These are phyloP conservation scores for Proales similis DNA, from an alignment of 1,140 invertebrate species.

Conservation along the genomic window DNA sequence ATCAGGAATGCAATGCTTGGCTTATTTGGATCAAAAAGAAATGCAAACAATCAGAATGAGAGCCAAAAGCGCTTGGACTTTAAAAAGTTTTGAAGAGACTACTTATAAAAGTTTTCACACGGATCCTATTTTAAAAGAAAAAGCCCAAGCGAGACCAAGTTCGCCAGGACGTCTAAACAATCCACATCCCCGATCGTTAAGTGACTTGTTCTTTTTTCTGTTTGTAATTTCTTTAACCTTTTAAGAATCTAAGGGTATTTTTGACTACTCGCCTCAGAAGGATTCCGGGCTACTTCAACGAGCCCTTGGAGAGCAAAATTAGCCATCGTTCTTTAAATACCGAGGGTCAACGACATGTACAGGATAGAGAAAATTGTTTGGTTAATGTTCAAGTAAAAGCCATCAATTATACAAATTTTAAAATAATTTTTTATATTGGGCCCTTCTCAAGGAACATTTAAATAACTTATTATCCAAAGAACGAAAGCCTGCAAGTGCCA, in stretches of 20 bases:
- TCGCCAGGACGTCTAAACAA: conserved; percentile 18
- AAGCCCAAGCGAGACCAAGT: conserved; percentile 1
- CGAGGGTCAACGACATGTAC: no score
- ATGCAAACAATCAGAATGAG: conserved; percentile 16
- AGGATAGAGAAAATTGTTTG: neutral
- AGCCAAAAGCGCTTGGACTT: conserved; percentile 23
- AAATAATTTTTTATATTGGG: conserved; percentile 1
- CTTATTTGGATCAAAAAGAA: conserved; percentile 9
- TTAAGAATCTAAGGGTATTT: conserved; percentile 1
- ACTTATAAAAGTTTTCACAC: conserved; percentile 23
- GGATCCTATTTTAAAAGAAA: conserved; percentile 28
- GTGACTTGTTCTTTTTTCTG: neutral
- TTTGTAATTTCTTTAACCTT: neutral
- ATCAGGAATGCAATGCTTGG: neutral
- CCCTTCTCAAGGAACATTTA: conserved; percentile 10
- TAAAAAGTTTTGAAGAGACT: conserved; percentile 13
- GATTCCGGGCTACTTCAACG: conserved; percentile 32
- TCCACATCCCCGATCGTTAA: conserved; percentile 23
- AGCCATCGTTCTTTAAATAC: neutral
- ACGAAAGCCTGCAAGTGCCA: no score
- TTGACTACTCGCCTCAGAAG: conserved; percentile 13
- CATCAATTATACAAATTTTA: conserved; percentile 3
- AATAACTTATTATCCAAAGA: no score
- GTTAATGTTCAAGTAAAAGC: neutral
- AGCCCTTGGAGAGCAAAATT: neutral